phyloP scores from a whole-genome alignment of 2,797 vertebrate species.

The Champsocephalus esox region DNA sequence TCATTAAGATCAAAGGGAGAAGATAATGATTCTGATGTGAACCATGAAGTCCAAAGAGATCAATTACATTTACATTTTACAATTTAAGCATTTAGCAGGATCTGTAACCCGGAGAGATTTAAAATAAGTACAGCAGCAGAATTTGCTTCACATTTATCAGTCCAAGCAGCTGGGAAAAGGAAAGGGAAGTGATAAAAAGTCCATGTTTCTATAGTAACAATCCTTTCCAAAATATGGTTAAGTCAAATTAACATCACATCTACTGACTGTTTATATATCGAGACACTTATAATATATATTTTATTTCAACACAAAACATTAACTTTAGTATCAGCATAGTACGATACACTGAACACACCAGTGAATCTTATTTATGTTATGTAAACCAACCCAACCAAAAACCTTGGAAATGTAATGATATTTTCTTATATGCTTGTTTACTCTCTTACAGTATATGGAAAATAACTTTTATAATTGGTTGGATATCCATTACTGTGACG shows the following conservation, averaged over 20 bases:
- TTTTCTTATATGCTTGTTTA: not conserved
- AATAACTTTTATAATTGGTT: not conserved
- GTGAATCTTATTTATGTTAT: not conserved
- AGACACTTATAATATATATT: too few relatives aligned
- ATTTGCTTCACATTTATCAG: constrained; percentile 46
- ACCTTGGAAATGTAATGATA: not conserved
- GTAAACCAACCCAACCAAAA: not conserved
- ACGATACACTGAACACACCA: not conserved
- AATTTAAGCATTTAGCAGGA: constrained; percentile 61
- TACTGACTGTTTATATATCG: too few relatives aligned
- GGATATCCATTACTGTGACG: not conserved
- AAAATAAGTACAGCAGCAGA: constrained; percentile 38
- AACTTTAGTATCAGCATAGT: too few relatives aligned
- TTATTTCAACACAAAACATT: too few relatives aligned
- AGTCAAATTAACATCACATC: not conserved
- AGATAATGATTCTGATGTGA: constrained; percentile 63
- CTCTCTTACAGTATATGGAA: not conserved
- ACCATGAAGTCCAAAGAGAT: constrained; percentile 57
- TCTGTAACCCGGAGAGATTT: constrained; percentile 41
- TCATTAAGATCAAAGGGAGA: constrained; percentile 64
- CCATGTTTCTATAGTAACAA: not conserved
- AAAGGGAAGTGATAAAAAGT: constrained; percentile 20
- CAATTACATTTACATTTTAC: constrained; percentile 74
- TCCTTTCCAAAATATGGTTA: not conserved
- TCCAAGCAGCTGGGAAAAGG: constrained; percentile 17